Evolutionary conservation across 2,888 invertebrate genomes (phyloP).

Genomic region (Lepidonotus clava): DNA sequence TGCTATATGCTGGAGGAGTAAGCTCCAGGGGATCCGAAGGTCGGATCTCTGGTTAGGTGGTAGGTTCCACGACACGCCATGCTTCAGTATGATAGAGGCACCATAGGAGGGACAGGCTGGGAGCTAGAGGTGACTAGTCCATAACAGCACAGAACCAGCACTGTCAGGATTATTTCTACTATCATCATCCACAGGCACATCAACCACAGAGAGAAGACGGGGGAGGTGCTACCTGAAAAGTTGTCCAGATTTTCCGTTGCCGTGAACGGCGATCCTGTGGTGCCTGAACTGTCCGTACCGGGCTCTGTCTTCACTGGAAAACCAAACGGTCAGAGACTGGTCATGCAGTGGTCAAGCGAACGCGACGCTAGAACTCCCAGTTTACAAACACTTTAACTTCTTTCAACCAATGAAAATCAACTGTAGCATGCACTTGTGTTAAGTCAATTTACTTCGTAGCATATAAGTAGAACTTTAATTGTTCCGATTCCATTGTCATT

Average conservation of each 20-base stretch:
- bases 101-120: neutral
- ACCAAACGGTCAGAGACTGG: constrained; percentile 36
- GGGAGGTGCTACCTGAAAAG: constrained; percentile 34
- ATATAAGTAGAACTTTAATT: too few relatives aligned
- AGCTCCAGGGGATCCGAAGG: neutral
- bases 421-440: too few relatives aligned
- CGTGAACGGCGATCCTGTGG: constrained; percentile 48
- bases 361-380: too few relatives aligned
- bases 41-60: neutral
- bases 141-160: neutral
- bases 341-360: too few relatives aligned
- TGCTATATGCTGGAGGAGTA: neutral
- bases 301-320: constrained; percentile 52
- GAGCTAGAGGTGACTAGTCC: neutral
- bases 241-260: constrained; percentile 33
- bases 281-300: constrained; percentile 16
- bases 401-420: too few relatives aligned
- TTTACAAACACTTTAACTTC: too few relatives aligned
- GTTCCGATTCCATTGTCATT: too few relatives aligned
- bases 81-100: neutral
- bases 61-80: neutral
- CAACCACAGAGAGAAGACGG: constrained; percentile 26
- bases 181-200: constrained; percentile 3
- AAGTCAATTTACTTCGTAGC: too few relatives aligned
- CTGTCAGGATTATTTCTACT: neutral